A percentile compares a stretch with the other conserved stretches of the same genome.
Conservation (phyloP, 2,797 vertebrate species). For the Tangara arthus region DNA sequence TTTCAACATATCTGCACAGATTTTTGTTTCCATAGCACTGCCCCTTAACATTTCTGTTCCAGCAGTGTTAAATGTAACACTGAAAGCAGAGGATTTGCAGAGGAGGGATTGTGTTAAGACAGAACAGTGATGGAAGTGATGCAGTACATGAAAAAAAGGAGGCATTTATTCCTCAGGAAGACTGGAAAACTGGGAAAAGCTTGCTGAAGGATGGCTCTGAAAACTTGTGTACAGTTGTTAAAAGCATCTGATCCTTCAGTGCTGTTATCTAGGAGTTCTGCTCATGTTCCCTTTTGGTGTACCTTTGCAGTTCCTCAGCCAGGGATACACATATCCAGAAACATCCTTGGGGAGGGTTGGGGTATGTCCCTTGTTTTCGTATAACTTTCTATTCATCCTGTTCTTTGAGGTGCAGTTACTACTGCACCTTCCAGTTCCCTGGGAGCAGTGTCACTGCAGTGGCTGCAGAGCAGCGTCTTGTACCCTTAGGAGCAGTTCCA, state of each 20-base stretch:
- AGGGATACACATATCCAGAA: neutral
- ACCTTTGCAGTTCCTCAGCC: neutral
- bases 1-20: neutral
- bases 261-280: neutral
- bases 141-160: neutral
- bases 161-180: neutral
- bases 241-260: neutral
- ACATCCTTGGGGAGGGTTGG: neutral
- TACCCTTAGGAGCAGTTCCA: neutral
- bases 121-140: neutral
- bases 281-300: neutral
- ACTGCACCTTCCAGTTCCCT: rapidly evolving
- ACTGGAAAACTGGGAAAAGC: neutral
- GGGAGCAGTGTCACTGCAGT: neutral
- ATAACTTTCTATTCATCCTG: neutral
- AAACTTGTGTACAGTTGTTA: neutral
- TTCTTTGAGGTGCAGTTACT: neutral
- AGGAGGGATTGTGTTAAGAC: neutral
- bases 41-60: neutral
- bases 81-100: neutral
- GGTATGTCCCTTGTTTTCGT: neutral
- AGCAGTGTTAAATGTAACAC: neutral
- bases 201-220: neutral
- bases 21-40: neutral
- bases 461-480: neutral